Conservation (phyloP, 1,140 invertebrate species). For the Cryptotermes secundus region DNA sequence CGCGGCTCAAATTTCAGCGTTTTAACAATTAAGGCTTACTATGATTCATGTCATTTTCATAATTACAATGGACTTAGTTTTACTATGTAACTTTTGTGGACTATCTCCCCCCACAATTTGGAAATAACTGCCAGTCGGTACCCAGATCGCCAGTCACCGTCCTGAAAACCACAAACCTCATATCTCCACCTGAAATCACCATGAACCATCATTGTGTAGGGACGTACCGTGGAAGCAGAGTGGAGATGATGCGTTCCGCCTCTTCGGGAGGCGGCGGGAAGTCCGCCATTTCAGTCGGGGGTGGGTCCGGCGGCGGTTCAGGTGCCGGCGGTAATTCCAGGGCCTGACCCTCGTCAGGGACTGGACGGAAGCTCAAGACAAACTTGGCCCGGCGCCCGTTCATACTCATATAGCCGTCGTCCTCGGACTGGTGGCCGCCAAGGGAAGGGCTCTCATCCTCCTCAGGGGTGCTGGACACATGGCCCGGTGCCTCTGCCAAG, state of each 20-base stretch:
- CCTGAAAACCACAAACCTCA: too few relatives aligned
- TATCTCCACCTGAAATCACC: too few relatives aligned
- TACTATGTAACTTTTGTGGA: too few relatives aligned
- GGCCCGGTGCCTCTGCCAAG: conserved; percentile 26
- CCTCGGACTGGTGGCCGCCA: conserved; percentile 78
- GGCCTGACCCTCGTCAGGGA: conserved; percentile 16
- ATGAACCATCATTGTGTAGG: too few relatives aligned
- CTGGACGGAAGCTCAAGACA: conserved; percentile 36
- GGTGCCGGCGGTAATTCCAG: conserved; percentile 49
- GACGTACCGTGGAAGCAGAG: conserved; percentile 65
- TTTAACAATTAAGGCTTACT: too few relatives aligned
- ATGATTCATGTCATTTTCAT: too few relatives aligned
- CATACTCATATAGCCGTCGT: conserved; percentile 88
- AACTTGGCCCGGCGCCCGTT: conserved; percentile 66
- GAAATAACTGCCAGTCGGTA: too few relatives aligned
- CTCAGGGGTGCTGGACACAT: conserved; percentile 51
- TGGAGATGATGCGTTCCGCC: conserved; percentile 70
- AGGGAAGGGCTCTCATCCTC: conserved; percentile 72
- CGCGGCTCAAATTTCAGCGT: too few relatives aligned
- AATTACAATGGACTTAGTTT: too few relatives aligned
- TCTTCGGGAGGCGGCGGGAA: conserved; percentile 72
- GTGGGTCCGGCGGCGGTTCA: conserved; percentile 42
- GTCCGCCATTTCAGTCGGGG: conserved; percentile 47
- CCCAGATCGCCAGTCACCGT: too few relatives aligned
- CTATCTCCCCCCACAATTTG: too few relatives aligned